phyloP scores from a whole-genome alignment of 2,113 vertebrate species.

The Austrofundulus limnaeus region DNA sequence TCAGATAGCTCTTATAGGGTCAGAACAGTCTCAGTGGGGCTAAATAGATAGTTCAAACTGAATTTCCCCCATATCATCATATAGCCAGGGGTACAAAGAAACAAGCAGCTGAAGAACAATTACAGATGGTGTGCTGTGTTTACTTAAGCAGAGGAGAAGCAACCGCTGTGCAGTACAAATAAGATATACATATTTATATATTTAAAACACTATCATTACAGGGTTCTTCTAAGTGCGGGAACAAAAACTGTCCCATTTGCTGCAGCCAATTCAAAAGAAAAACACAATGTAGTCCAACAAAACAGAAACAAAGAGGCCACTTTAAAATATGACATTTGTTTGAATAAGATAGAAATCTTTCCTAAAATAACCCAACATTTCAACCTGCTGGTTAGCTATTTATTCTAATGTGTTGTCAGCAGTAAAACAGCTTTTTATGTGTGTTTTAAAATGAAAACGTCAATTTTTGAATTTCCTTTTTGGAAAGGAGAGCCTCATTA shows the following conservation, averaged over 20 bases:
- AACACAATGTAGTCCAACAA: slow-evolving; percentile 7
- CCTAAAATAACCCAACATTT: slow-evolving; percentile 20
- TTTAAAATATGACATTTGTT: slow-evolving; percentile 20
- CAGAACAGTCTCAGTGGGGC: slow-evolving; percentile 42
- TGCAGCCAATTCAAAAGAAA: neutral
- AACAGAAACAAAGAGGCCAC: slow-evolving; percentile 36
- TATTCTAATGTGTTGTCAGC: slow-evolving; percentile 21
- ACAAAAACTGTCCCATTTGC: slow-evolving; percentile 5
- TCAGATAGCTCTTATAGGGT: slow-evolving; percentile 49
- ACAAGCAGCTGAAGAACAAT: slow-evolving; percentile 25
- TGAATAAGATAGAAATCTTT: slow-evolving; percentile 28
- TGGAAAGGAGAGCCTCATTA: neutral
- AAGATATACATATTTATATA: neutral
- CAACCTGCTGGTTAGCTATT: slow-evolving; percentile 25
- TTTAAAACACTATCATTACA: slow-evolving; percentile 10
- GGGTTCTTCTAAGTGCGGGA: slow-evolving; percentile 5
- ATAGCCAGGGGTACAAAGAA: slow-evolving; percentile 36
- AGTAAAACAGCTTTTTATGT: neutral
- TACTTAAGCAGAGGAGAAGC: slow-evolving; percentile 18
- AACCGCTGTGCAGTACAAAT: slow-evolving; percentile 4
- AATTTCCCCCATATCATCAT: slow-evolving; percentile 47
- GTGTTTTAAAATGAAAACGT: neutral
- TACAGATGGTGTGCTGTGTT: slow-evolving; percentile 20
- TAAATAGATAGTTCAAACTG: slow-evolving; percentile 56
- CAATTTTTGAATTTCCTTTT: neutral